phyloP scores from a whole-genome alignment of 2,797 vertebrate genomes.

The Etheostoma perlongum region DNA sequence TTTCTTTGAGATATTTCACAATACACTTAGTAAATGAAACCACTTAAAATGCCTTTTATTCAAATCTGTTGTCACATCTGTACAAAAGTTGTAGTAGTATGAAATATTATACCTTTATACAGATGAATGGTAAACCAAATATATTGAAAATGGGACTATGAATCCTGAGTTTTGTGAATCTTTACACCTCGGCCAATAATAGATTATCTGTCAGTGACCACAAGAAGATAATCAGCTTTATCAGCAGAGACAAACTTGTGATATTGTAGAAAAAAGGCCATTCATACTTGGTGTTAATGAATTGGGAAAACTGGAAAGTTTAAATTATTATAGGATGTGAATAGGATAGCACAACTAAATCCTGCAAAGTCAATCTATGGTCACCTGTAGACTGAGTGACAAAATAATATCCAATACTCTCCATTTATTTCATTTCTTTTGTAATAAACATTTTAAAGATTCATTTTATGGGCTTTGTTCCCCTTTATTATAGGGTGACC shows the following conservation, averaged over 20 bases:
- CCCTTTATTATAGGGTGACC: no score
- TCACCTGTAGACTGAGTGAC: no score
- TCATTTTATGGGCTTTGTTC: no score
- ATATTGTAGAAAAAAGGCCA: background rate
- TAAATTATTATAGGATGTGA: no score
- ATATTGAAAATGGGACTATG: no score
- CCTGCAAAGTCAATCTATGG: no score
- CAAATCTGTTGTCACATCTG: background rate
- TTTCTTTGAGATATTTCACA: background rate
- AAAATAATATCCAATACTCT: no score
- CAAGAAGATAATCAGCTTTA: background rate
- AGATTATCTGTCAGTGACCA: background rate
- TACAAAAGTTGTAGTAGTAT: background rate
- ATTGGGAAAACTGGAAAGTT: no score
- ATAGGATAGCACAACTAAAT: no score
- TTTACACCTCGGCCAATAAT: background rate
- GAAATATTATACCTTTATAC: background rate
- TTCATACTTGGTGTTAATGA: background rate
- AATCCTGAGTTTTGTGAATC: background rate
- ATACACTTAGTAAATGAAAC: background rate
- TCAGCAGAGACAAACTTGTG: background rate
- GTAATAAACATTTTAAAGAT: background rate
- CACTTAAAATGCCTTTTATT: background rate
- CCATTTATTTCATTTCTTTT: no score
- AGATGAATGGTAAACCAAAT: background rate